Evolutionary conservation across 2,797 vertebrate genomes (phyloP), one percentile per base, ranked within the genome.

Genomic region (Mallotus villosus): DNA sequence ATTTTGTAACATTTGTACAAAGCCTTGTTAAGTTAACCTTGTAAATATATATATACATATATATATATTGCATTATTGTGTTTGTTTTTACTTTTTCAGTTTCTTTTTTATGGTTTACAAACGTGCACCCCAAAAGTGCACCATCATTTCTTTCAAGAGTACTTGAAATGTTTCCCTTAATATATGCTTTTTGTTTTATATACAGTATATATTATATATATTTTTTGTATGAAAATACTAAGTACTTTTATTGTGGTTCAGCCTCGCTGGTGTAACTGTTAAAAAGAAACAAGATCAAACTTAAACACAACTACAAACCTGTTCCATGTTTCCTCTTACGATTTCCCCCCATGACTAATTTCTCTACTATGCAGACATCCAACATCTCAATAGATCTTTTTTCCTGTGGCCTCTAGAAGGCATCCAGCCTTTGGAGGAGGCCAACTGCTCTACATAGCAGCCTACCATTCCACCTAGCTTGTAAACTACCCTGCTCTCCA

Each of bases 1-100:
- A 70, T 90, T 92, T 93, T 94, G 92, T 94, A 94, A 93, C 90
- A 93, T 94, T 94, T 94, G 92, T 94, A 94, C 87, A 94, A 90
- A 94, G 88, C 88, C 87, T 93, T 92, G 90, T 92, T 93, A 93
- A 94, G 90, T 94, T 94, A 94, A 94, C 91, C 92, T 75, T 92
- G 90, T 94, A 93, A 90, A 93, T 93, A 93, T 86, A 85, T 90
- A 91, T 89, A 46, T 46, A 46, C 12, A 46, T 14, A 46, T 46
- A 89, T 88, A 73, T 67, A 67, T 67, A 90, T 89, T 90, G 88
- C 88, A 85, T 89, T 82, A 81, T 88, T 71, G 70, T 86, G 83
- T 91, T 90, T 87, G 81, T 89, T 91, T 88, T 85, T 73, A 82
- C 66, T 71, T 86, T 87, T 87, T 81, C 55, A 71, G 67, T 86